Conservation (phyloP, 2,888 invertebrate species). For the Allacma fusca region DNA sequence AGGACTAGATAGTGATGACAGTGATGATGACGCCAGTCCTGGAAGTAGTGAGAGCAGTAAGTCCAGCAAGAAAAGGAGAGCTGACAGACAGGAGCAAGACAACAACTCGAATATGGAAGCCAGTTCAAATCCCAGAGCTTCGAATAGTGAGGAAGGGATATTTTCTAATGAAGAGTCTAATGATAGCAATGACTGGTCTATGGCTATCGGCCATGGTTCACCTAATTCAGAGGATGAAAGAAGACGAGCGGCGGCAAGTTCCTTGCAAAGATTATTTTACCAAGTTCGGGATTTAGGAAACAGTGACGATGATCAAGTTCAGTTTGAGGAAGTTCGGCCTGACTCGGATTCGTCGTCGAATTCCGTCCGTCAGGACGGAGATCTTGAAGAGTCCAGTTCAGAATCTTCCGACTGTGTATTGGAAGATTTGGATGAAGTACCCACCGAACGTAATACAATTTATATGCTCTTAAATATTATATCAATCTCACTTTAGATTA, state of each 20-base stretch:
- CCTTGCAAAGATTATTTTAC: slow-evolving; percentile 35
- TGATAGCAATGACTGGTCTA: slow-evolving; percentile 24
- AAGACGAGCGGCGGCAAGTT: slow-evolving; percentile 7
- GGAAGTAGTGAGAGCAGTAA: slow-evolving; percentile 17
- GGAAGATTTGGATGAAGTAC: slow-evolving; percentile 55
- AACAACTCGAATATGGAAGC: slow-evolving; percentile 18
- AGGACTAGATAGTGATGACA: slow-evolving; percentile 28
- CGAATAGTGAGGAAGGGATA: not conserved
- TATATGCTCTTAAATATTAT: no score
- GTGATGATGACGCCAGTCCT: slow-evolving; percentile 35
- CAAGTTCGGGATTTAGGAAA: slow-evolving; percentile 30
- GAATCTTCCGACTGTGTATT: slow-evolving; percentile 54
- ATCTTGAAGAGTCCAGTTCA: slow-evolving; percentile 46
- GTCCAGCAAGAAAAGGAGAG: slow-evolving; percentile 18
- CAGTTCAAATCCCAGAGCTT: not conserved
- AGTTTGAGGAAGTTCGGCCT: slow-evolving; percentile 29
- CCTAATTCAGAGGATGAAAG: slow-evolving; percentile 14
- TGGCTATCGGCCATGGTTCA: slow-evolving; percentile 30
- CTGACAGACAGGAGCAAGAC: slow-evolving; percentile 13
- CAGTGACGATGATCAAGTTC: slow-evolving; percentile 28
- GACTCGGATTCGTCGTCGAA: slow-evolving; percentile 19
- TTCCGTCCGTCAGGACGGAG: slow-evolving; percentile 30
- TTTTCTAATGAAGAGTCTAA: slow-evolving; percentile 21
- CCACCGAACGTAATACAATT: not conserved
- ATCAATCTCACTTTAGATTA: no score